Conservation (phyloP, 2,888 invertebrate species). For the Apomyelois bistriatella region DNA sequence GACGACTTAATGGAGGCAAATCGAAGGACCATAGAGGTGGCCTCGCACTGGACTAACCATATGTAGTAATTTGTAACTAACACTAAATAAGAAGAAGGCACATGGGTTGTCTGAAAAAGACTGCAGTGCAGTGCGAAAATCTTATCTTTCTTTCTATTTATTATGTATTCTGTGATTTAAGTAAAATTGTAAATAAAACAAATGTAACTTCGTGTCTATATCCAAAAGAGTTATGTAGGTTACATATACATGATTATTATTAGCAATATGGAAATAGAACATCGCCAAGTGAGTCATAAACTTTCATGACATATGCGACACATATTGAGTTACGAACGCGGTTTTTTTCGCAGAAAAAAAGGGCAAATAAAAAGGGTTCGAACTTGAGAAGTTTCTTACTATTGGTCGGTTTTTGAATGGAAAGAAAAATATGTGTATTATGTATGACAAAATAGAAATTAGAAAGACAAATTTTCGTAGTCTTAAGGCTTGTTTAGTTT, state of each 20-base stretch:
- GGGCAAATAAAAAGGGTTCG: background rate
- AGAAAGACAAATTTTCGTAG: background rate
- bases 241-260: constrained; percentile 6
- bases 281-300: constrained; percentile 24
- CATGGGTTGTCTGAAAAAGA: too few species aligned
- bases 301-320: constrained; percentile 18
- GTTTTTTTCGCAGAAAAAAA: constrained; percentile 26
- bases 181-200: background rate
- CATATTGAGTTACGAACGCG: constrained; percentile 30
- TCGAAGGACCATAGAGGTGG: too few species aligned
- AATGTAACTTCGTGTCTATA: background rate
- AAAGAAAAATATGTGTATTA: background rate
- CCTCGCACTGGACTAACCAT: too few species aligned
- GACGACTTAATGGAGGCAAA: too few species aligned
- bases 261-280: constrained; percentile 2
- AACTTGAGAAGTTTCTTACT: background rate
- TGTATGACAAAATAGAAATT: background rate
- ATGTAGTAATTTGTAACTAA: too few species aligned
- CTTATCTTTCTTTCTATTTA: too few species aligned
- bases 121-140: too few species aligned
- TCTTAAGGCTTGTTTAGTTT: too few species aligned
- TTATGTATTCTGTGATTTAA: too few species aligned
- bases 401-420: background rate
- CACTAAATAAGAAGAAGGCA: too few species aligned
- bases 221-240: background rate